These are phyloP conservation scores for Tyrannus savana DNA, from an alignment of 2,113 vertebrate species.

Conservation along the genomic window DNA sequence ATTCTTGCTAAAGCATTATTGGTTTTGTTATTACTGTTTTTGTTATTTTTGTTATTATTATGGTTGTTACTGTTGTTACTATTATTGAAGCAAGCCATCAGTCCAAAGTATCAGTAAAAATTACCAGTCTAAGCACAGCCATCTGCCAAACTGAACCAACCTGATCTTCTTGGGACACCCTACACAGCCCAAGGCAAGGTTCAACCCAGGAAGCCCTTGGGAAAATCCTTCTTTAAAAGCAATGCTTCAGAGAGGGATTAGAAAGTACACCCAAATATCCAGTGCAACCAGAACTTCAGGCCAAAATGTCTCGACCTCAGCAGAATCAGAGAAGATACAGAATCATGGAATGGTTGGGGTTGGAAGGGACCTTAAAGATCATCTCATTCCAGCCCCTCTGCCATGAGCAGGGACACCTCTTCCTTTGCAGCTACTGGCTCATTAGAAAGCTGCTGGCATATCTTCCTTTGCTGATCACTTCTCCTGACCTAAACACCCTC, in stretches of 20 bases:
- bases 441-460: background rate
- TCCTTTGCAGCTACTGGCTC: background rate
- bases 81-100: background rate
- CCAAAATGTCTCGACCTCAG: background rate
- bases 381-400: background rate
- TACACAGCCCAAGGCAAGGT: background rate
- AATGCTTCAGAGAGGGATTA: background rate
- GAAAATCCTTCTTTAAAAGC: background rate
- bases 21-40: background rate
- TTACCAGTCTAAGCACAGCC: background rate
- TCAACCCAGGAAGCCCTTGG: background rate
- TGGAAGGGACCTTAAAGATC: background rate
- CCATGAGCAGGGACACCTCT: background rate
- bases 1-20: background rate
- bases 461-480: background rate
- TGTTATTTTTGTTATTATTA: too few relatives aligned
- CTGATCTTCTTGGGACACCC: background rate
- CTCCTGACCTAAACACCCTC: background rate
- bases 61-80: background rate
- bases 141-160: background rate
- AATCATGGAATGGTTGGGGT: background rate
- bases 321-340: background rate
- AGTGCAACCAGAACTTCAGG: background rate
- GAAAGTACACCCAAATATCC: background rate
- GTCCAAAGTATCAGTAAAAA: background rate